Base-by-base conservation (phyloP, 2,797 vertebrate genomes). In the Anolis apletophallus region DNA sequence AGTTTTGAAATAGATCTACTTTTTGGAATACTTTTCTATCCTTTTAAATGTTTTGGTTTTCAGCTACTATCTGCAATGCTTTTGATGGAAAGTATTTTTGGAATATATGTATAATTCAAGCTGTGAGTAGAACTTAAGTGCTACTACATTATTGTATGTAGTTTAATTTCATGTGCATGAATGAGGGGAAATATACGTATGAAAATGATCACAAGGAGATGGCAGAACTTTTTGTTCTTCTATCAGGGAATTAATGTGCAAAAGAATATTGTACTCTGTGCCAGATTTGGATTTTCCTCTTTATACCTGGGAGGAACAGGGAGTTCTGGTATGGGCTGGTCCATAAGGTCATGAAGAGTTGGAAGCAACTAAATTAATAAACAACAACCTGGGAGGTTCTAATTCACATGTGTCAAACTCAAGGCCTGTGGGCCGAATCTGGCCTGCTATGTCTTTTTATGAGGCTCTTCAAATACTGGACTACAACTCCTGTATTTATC, bases 121-220 rank as follows among this genome's bases (percentile, higher is more conserved):
- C 79, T 81, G 46, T 75, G 71, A 80, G 23, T 36, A 81, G 71
- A 34, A 11, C 14, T 86, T 26, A 81, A 75, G 32, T 52, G 68
- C 46, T 36, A 64, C 46, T 64, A 14, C 50, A 46, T 67, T 54
- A 52, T 73, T 68, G 68, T 50, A 72, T 73, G 36, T 86, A 72
- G 57, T 29, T 32, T 81, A 36, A 64, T 86, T 86, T 10, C 32
- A 75, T 64, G 57, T 86, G n/a, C n/a, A 26, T 57, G 34, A 64
- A 11, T 17, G 52, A 14, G 17, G 23, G 9, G 52, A 74, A 52
- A 81, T 80, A 19, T 81, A 29, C n/a, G 46, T 81, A 29, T 36
- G 46, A 21, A 80, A 80, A 81, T 67, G 23, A 26, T 54, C 71
- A 54, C 23, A 61, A 46, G 7, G 32, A 74, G 54, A n/a, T 80